Conservation (phyloP, 2,888 invertebrate species). For the Gymnocheta viridis region DNA sequence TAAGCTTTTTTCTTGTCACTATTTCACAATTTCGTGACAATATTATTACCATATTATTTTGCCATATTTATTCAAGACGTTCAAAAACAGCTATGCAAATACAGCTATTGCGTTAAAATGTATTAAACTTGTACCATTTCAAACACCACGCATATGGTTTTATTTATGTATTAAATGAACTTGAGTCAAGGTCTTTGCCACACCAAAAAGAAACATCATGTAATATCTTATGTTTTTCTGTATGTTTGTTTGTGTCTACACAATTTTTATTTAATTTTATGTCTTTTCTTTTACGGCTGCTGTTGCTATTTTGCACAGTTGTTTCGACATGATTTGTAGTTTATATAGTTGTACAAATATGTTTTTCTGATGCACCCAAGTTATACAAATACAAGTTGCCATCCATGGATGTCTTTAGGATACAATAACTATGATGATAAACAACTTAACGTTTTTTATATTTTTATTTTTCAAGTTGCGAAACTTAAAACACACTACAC, state of each 20-base stretch:
- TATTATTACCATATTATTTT: neutral
- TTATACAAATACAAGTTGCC: conserved; percentile 1
- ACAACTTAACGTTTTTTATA: neutral
- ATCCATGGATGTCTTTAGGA: conserved; percentile 29
- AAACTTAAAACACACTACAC: conserved; percentile 14
- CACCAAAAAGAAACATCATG: conserved; percentile 48
- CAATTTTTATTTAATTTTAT: conserved; percentile 10
- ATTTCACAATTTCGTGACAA: conserved; percentile 38
- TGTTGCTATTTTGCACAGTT: conserved; percentile 20
- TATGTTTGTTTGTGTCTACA: neutral
- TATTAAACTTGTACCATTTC: conserved; percentile 31
- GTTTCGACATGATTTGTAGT: conserved; percentile 23
- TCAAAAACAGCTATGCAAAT: neutral
- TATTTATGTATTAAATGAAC: conserved; percentile 59
- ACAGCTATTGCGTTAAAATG: neutral
- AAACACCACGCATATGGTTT: conserved; percentile 1
- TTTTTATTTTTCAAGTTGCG: neutral
- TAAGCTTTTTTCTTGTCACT: neutral
- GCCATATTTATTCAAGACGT: neutral
- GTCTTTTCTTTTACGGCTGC: conserved; percentile 3
- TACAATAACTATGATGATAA: conserved; percentile 1
- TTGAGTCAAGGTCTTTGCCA: conserved; percentile 72
- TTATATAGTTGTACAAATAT: neutral
- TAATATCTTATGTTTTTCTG: conserved; percentile 26
- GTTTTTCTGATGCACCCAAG: conserved; percentile 35